phyloP scores from a whole-genome alignment of 2,113 vertebrate genomes.

The Marmota flaviventris region DNA sequence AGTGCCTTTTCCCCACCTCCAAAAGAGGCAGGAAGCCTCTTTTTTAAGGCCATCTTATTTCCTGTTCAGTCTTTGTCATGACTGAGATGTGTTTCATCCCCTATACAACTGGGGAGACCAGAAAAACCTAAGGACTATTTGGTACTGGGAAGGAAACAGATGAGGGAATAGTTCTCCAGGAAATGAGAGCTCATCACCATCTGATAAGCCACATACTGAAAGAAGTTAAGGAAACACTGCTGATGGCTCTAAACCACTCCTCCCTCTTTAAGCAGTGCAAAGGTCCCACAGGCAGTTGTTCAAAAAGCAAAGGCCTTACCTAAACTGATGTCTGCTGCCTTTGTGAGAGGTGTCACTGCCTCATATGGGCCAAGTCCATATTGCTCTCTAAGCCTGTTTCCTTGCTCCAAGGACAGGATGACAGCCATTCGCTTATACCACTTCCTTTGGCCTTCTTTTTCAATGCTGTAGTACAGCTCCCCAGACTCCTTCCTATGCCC shows the following conservation, averaged over 20 bases:
- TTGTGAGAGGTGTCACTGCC: slow-evolving; percentile 92
- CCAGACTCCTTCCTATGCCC: slow-evolving; percentile 93
- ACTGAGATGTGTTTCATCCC: background rate
- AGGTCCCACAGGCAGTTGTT: background rate
- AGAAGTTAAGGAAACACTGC: background rate
- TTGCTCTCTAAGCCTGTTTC: slow-evolving; percentile 95
- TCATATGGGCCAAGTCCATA: slow-evolving; percentile 96
- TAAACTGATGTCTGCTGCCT: slow-evolving; percentile 98
- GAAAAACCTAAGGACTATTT: background rate
- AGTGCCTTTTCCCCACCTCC: background rate
- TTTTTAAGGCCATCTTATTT: background rate
- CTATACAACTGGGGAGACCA: background rate
- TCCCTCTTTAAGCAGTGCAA: background rate
- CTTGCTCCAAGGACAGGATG: slow-evolving; percentile 97
- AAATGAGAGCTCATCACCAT: background rate
- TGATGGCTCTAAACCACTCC: background rate
- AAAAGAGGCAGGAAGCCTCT: background rate
- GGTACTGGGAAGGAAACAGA: background rate
- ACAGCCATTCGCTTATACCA: slow-evolving; percentile 96
- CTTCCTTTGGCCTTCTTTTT: slow-evolving; percentile 94
- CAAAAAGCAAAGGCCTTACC: slow-evolving; percentile 87
- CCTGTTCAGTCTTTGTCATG: background rate
- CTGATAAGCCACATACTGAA: background rate
- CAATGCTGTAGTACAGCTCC: slow-evolving; percentile 95
- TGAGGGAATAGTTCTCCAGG: background rate